Base-by-base conservation (phyloP, 2,888 invertebrate genomes). In the Dione vanillae region DNA sequence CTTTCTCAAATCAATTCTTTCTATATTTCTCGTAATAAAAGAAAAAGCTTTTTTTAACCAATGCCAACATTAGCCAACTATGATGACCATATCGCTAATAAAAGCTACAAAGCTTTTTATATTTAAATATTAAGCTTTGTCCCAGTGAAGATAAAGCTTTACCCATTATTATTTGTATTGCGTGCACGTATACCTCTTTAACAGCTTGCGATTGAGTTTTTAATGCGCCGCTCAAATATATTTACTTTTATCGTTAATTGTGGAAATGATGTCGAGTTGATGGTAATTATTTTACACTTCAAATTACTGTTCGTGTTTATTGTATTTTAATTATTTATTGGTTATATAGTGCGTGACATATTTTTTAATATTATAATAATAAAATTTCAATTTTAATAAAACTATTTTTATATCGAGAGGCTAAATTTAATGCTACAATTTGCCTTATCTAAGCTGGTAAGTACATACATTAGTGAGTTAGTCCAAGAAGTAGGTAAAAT, bases 131-230 rank as follows among this genome's bases (percentile, higher is more conserved):
- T n/a, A 47, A 16, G 16, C 16, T 47, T 16, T n/a, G n/a, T n/a
- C 14, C 5, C 56, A 11, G 43, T 64, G 68, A 54, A 69, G 14
- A 12, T 3, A 37, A 19, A 69, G n/a, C 61, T 56, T 59, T 65
- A 65, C 40, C 49, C 45, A 45, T 67, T 61, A 65, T 71, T 61
- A 73, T 75, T 73, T 69, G 75, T 62, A 68, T 65, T 62, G 65
- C 66, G 58, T 66, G 59, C 77, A 78, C 77, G 77, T 78, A 75
- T 80, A 76, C 76, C 79, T 79, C 81, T 80, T 75, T 82, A 82
- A 82, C 83, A 78, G 82, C 77, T 80, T 83, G 80, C 83, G 83
- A 86, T 84, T 82, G 84, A 85, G 81, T 85, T 83, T 83, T 82
- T 84, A 82, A 84, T 84, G 73, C 74, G 75, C 76, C 77, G 77